Conservation (phyloP, 2,113 vertebrate genomes). For the Rhinopithecus roxellana region DNA sequence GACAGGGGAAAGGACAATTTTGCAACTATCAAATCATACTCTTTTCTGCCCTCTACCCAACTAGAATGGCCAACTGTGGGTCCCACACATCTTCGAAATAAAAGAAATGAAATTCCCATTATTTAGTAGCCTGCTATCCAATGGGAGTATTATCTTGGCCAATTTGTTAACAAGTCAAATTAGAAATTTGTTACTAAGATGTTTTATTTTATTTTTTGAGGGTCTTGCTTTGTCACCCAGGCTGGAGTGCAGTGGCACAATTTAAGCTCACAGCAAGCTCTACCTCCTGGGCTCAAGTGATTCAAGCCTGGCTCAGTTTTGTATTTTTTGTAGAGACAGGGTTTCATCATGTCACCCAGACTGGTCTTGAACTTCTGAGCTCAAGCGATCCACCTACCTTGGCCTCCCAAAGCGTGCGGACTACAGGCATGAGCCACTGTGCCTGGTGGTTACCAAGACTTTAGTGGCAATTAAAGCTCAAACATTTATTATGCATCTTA, state of each 20-base stretch:
- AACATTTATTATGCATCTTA: background rate
- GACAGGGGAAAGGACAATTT: background rate
- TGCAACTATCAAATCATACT: background rate
- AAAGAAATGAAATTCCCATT: background rate
- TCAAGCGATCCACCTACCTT: no score
- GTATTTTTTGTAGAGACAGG: no score
- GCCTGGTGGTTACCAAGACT: background rate
- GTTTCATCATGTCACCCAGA: no score
- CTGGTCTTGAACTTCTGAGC: no score
- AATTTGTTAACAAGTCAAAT: background rate
- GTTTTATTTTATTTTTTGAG: background rate
- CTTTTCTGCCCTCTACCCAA: no score
- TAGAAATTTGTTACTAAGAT: background rate
- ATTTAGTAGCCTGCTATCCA: background rate
- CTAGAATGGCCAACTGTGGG: background rate
- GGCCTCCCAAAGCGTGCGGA: no score
- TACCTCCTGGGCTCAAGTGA: no score
- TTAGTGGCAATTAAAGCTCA: background rate
- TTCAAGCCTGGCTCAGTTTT: no score
- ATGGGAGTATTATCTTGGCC: background rate
- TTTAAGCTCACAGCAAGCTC: no score
- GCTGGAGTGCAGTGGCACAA: no score
- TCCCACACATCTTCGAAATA: background rate
- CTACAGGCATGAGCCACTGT: no score
- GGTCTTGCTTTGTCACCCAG: no score